Conservation (phyloP, 2,113 vertebrate species). For the Lepus timidus region DNA sequence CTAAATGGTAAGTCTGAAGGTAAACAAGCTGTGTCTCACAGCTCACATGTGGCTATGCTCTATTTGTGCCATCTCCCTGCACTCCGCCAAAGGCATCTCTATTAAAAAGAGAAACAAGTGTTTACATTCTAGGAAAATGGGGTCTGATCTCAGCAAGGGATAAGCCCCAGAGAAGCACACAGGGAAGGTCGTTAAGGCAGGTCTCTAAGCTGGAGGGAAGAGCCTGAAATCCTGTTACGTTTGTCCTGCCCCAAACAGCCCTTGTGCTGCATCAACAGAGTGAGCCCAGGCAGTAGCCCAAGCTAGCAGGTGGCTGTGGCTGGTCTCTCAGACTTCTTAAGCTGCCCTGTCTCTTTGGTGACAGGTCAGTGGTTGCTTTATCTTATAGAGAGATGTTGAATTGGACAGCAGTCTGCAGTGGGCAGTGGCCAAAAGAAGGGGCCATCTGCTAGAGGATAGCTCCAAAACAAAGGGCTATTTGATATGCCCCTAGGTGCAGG, state of each 20-base stretch:
- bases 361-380: not conserved
- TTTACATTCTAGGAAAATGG: not conserved
- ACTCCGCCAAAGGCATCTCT: not conserved
- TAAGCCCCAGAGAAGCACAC: not conserved
- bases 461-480: not conserved
- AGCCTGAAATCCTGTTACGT: not conserved
- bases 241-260: not conserved
- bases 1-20: not conserved
- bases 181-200: not conserved
- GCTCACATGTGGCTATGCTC: not conserved
- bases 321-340: not conserved
- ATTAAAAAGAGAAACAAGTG: conserved; percentile 22
- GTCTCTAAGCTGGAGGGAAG: not conserved
- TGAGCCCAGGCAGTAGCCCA: not conserved
- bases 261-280: not conserved
- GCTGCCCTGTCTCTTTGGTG: not conserved
- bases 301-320: not conserved
- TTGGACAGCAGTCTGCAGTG: not conserved
- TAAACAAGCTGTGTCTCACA: not conserved
- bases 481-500: not conserved
- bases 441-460: not conserved
- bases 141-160: not conserved
- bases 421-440: not conserved
- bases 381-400: not conserved
- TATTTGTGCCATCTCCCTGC: not conserved